Base-by-base conservation (phyloP, 2,113 vertebrate genomes). In the Vimba vimba region DNA sequence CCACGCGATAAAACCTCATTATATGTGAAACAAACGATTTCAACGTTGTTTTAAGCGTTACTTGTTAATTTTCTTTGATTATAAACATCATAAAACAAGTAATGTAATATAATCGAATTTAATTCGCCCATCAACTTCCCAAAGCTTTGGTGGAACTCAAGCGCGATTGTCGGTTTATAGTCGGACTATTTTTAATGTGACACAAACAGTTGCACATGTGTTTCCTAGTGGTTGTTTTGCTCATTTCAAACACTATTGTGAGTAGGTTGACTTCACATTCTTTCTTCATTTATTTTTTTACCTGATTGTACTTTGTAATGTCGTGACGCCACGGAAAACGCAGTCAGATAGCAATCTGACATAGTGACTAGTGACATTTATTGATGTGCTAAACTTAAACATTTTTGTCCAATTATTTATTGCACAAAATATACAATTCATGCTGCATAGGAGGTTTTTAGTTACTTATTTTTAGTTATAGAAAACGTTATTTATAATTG, bases 161-260 rank as follows among this genome's bases (percentile, higher is more conserved):
- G 75, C 30, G 12, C 6, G 23, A 21, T 6, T 76, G 8, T 60
- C 5, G 10, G 43, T 62, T 84, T 85, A 43, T 23, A 15, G 47
- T 30, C 85, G 85, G 82, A 59, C 13, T 88, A 39, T 86, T 88
- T 84, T 86, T 84, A 21, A 6, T 71, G 87, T 39, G 12, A 86
- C 85, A 86, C 87, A n/a, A 11, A 13, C 3, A 17, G 25, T n/a
- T 19, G 59, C 21, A 43, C 87, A 88, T 78, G 87, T 86, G 81
- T 33, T 80, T 69, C 15, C 45, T 23, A 84, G 39, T 73, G n/a
- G 4, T 25, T 45, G 17, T 59, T 60, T 17, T 60, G 23, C 21
- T 43, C n/a, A 33, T 10, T 36, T 47, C 17, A 55, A 74, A 59
- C 39, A 19, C 36, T 43, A 43, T 8, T 50, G 81, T 79, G 11